phyloP scores from a whole-genome alignment of 1,140 invertebrate genomes.

The Apis florea region DNA sequence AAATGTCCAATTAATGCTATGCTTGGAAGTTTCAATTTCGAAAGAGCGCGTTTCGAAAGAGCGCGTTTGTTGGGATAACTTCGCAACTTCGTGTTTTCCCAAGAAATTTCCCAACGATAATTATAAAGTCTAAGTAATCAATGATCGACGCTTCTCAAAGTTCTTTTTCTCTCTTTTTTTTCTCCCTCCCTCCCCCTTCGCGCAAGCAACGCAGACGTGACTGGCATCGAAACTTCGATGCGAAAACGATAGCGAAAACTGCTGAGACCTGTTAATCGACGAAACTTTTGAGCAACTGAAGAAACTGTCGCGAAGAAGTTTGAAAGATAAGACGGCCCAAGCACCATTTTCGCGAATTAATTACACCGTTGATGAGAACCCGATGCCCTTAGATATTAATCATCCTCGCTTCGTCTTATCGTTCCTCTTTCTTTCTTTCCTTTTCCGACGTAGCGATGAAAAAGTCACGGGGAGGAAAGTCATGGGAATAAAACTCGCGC shows the following conservation, averaged over 20 bases:
- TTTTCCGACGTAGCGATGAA: background rate
- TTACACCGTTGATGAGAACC: conserved; percentile 40
- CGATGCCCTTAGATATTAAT: conserved; percentile 52
- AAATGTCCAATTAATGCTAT: background rate
- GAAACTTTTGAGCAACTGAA: conserved; percentile 55
- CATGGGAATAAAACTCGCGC: too few relatives aligned
- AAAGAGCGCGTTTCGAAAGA: background rate
- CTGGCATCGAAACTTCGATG: conserved; percentile 34
- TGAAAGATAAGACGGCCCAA: conserved; percentile 53
- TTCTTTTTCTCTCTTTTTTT: background rate
- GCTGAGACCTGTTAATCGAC: conserved; percentile 61
- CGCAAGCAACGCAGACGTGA: background rate
- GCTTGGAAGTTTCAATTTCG: background rate
- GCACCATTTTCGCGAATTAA: conserved; percentile 64
- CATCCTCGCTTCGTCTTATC: conserved; percentile 33
- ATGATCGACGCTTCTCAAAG: conserved; percentile 6
- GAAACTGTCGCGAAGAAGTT: conserved; percentile 44
- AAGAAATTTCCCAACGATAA: background rate
- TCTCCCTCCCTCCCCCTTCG: background rate
- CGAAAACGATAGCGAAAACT: conserved; percentile 55
- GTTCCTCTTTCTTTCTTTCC: background rate
- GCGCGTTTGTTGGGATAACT: background rate
- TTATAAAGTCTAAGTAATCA: background rate
- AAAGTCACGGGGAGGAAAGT: background rate
- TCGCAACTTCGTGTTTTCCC: background rate